Evolutionary conservation across 2,113 vertebrate genomes (phyloP), one percentile per base, ranked within the genome.

Genomic region (Terrapene triunguis): DNA sequence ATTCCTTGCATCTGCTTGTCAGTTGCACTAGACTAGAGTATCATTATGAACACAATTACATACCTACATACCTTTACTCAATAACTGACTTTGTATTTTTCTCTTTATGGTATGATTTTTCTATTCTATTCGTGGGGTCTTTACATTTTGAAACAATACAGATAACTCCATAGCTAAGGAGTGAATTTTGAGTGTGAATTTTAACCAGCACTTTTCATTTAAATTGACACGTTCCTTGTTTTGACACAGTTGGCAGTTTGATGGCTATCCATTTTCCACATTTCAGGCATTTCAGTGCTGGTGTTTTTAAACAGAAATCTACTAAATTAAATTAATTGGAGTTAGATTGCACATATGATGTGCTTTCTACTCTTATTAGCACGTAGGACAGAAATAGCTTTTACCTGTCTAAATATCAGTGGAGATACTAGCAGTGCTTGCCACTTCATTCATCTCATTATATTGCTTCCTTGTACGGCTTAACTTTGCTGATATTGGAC

Each of bases 311-410:
- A 38, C 65, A 38, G 19, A 72, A 72, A 72, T 72, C 42, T 47
- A 78, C 42, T 6, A 25, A 29, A 27, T 44, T 29, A 25, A 47
- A 47, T 13, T n/a, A 27, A 27, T 25, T 76, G 1, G 76, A 87
- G 42, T 59, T 72, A 2, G 80, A 2, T 3, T 3, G 17, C 72
- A 10, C 1, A 0, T 2, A 0, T 54, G 24, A 2, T 2, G 32
- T 12, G 0, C 82, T 87, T 93, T 25, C 9, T 21, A 1, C 29
- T 85, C 44, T 29, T 0, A 0, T 54, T 8, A 44, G 9, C 81
- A 47, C 24, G 17, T 50, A 16, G 7, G 51, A 35, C 25, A 79
- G 78, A 91, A 79, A 6, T 80, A 14, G 35, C 53, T 21, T 83
- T 78, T 54, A 55, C 13, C 13, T 92, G 55, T 12, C n/a, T 47